Percentiles rank a stretch among this genome's conserved stretches.
These are phyloP conservation scores for Ectemnius continuus DNA, from an alignment of 2,888 invertebrate genomes.

Conservation along the genomic window DNA sequence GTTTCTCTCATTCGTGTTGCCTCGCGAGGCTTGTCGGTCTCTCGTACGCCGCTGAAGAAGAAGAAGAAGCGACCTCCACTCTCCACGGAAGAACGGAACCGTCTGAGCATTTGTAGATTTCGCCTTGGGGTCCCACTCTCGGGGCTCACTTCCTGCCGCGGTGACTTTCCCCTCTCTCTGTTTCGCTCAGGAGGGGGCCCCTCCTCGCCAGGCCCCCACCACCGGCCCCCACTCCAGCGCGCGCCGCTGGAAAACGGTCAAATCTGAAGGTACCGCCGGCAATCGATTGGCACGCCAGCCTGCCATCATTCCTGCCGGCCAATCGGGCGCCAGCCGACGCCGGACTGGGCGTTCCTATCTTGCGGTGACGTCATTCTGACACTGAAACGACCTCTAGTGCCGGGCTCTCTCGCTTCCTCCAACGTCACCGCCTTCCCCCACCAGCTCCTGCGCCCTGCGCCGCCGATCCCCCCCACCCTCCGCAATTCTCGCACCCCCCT, in stretches of 20 bases:
- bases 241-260: conserved; percentile 57
- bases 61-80: conserved; percentile 76
- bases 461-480: conserved; percentile 26
- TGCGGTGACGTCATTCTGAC: conserved; percentile 67
- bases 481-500: conserved; percentile 16
- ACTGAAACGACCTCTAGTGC: conserved; percentile 69
- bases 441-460: conserved; percentile 8
- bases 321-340: conserved; percentile 61
- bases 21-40: conserved; percentile 6
- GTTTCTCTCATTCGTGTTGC: conserved; percentile 14
- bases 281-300: conserved; percentile 77
- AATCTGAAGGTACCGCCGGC: conserved; percentile 61
- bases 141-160: conserved; percentile 69
- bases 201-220: conserved; percentile 45
- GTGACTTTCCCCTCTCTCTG: conserved; percentile 59
- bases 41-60: conserved; percentile 21
- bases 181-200: conserved; percentile 44
- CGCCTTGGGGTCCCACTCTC: conserved; percentile 62
- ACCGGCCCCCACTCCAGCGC: conserved; percentile 44
- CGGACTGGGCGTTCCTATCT: conserved; percentile 62
- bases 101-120: conserved; percentile 70
- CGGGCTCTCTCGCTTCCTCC: conserved; percentile 30
- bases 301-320: conserved; percentile 76
- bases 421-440: conserved; percentile 25
- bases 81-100: conserved; percentile 71